Percentiles rank a stretch among this genome's conserved stretches.
These are phyloP conservation scores for Leguminivora glycinivorella DNA, from an alignment of 1,140 invertebrate species.

Conservation along the genomic window DNA sequence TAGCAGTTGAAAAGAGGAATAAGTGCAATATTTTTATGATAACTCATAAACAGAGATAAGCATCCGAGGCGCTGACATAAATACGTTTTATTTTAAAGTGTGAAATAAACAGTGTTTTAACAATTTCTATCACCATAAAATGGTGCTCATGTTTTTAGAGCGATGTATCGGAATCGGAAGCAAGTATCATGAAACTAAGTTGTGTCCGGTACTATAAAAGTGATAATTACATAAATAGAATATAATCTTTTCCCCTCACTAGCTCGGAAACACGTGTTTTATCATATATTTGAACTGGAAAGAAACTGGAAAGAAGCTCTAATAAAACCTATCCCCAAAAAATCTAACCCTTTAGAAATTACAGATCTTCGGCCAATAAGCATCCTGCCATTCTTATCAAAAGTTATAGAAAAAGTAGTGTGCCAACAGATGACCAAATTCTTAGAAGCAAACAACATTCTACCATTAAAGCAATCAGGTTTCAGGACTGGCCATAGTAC, in stretches of 20 bases:
- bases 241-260: no score
- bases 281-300: no score
- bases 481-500: conserved; percentile 7
- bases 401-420: conserved; percentile 5
- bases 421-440: not conserved
- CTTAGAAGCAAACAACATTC: conserved; percentile 5
- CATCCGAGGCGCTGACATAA: not conserved
- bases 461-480: not conserved
- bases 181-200: not conserved
- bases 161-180: not conserved
- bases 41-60: not conserved
- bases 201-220: no score
- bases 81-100: not conserved
- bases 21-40: conserved; percentile 28
- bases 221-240: no score
- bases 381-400: not conserved
- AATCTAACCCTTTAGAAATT: not conserved
- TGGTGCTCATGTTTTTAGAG: not conserved
- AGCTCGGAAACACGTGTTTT: no score
- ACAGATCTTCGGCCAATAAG: conserved; percentile 5
- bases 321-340: conserved; percentile 18
- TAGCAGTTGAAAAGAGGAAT: not conserved
- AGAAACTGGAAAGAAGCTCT: conserved; percentile 6
- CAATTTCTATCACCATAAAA: conserved; percentile 6
- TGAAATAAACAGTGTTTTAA: not conserved